phyloP scores from a whole-genome alignment of 92 coral and sea anemone genomes.

The Metridium senile region DNA sequence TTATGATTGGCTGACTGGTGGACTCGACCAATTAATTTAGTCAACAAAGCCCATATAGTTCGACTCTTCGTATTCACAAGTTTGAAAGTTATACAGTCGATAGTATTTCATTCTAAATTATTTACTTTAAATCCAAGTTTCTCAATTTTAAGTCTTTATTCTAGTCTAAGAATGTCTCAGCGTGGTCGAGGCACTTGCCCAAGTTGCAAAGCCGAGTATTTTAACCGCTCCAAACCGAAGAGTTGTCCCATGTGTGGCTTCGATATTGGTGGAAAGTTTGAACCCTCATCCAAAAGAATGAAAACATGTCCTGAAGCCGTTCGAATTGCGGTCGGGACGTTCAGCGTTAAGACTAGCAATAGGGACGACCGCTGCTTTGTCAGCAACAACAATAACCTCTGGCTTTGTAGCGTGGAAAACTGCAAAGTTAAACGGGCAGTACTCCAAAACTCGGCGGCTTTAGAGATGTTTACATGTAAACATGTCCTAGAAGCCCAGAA shows the following conservation, averaged over 20 bases:
- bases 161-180: conserved; percentile 1
- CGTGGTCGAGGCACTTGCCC: conserved; percentile 44
- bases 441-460: not conserved
- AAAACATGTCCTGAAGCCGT: conserved; percentile 17
- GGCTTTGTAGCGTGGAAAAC: too few relatives aligned
- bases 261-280: conserved; percentile 36
- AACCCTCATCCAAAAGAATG: conserved; percentile 18
- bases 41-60: too few relatives aligned
- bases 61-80: too few relatives aligned
- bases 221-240: conserved; percentile 36
- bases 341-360: conserved; percentile 28
- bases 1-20: too few relatives aligned
- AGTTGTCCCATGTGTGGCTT: conserved; percentile 33
- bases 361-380: conserved; percentile 34
- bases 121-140: too few relatives aligned
- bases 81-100: too few relatives aligned
- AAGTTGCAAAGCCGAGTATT: conserved; percentile 29
- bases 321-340: conserved; percentile 1
- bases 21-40: too few relatives aligned
- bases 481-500: not conserved
- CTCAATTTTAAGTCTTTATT: not conserved
- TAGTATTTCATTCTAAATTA: too few relatives aligned
- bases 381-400: too few relatives aligned
- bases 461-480: conserved; percentile 21
- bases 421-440: conserved; percentile 32